Conservation (phyloP, 37 sponge, comb jelly and placozoan genomes). For the Eunapius fragilis region DNA sequence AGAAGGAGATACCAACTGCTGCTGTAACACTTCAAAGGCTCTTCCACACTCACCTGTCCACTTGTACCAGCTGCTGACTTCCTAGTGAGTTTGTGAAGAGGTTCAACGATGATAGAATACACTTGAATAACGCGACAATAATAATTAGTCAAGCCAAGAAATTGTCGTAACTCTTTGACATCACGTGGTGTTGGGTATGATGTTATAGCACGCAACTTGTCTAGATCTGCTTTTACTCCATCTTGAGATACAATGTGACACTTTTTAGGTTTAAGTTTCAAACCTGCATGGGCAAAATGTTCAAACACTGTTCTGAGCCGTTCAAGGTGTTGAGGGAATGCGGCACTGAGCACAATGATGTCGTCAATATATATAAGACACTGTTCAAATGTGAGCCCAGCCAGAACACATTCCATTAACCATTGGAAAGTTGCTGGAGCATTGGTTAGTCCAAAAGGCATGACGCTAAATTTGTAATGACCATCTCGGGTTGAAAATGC, state of each 20-base stretch:
- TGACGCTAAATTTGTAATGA: conserved; percentile 33
- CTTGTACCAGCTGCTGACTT: conserved; percentile 6
- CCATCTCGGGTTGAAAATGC: conserved; percentile 23
- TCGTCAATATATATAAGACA: too few relatives aligned
- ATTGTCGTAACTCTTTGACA: conserved; percentile 21
- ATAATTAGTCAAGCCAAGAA: too few relatives aligned
- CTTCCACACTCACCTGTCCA: conserved; percentile 19
- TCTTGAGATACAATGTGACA: conserved; percentile 32
- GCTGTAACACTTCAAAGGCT: too few relatives aligned
- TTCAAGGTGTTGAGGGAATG: too few relatives aligned
- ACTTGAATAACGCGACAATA: conserved; percentile 27
- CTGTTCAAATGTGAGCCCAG: too few relatives aligned
- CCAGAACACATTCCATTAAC: too few relatives aligned
- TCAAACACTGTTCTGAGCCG: too few relatives aligned
- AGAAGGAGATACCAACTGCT: conserved; percentile 6
- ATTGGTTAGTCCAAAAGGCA: too few relatives aligned
- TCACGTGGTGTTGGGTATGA: conserved; percentile 26
- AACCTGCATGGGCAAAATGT: too few relatives aligned
- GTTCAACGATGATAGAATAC: conserved; percentile 28
- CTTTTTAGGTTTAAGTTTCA: conserved; percentile 22
- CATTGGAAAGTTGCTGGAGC: too few relatives aligned
- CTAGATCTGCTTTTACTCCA: conserved; percentile 22
- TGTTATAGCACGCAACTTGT: conserved; percentile 30
- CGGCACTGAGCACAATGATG: too few relatives aligned
- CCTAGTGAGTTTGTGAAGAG: conserved; percentile 26